phyloP scores from a whole-genome alignment of 2,113 vertebrate genomes.

The Silurus meridionalis region DNA sequence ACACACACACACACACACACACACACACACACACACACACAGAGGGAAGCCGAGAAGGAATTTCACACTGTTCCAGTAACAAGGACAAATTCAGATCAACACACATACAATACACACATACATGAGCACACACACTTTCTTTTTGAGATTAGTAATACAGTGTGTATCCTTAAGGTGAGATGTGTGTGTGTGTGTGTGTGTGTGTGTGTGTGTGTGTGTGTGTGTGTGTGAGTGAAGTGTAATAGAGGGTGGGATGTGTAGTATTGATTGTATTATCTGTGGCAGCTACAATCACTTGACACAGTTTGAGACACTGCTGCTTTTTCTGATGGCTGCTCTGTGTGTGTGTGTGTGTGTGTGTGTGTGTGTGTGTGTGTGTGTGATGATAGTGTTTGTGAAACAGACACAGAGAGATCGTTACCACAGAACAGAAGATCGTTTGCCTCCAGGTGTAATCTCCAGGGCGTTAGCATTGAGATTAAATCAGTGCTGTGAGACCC shows the following conservation, averaged over 20 bases:
- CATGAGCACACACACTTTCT: background rate
- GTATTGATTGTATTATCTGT: slow-evolving; percentile 11
- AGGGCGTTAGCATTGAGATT: background rate
- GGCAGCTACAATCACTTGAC: background rate
- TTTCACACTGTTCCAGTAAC: background rate
- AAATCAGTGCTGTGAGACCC: background rate
- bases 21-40: background rate
- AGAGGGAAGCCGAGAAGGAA: background rate
- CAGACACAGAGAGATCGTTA: background rate
- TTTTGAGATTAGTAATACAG: background rate
- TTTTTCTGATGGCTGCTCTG: background rate
- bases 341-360: background rate
- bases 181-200: too few species aligned
- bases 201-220: background rate
- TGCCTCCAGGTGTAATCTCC: background rate
- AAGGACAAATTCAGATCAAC: background rate
- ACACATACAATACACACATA: background rate
- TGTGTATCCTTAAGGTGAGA: too few species aligned
- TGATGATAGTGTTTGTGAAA: background rate
- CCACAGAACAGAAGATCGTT: background rate
- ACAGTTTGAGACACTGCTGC: background rate
- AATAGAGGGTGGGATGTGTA: background rate
- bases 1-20: too few species aligned
- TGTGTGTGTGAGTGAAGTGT: background rate
- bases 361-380: background rate